A percentile compares a stretch with the other conserved stretches of the same genome.
Conservation (phyloP, 1,140 invertebrate species). For the Drusus annulatus region DNA sequence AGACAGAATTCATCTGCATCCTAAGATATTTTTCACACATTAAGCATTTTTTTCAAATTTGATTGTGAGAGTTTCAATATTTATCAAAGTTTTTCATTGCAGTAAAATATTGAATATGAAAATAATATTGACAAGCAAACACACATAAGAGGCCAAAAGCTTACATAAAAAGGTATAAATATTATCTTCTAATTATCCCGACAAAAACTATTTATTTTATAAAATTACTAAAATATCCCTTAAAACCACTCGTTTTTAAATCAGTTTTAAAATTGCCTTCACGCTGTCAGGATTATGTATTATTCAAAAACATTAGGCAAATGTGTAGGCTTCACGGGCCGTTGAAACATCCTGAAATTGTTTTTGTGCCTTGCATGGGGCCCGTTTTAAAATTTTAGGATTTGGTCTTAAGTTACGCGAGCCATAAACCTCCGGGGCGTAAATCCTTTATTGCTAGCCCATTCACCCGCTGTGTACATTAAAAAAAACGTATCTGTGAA, state of each 20-base stretch:
- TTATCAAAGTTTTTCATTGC: too few relatives aligned
- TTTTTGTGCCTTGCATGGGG: constrained; percentile 8
- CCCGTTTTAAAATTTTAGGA: constrained; percentile 34
- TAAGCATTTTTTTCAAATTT: too few relatives aligned
- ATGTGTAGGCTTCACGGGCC: not conserved
- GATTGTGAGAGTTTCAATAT: too few relatives aligned
- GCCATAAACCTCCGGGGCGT: constrained; percentile 22
- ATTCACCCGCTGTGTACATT: constrained; percentile 5
- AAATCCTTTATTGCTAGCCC: constrained; percentile 25
- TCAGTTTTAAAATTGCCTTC: constrained; percentile 28
- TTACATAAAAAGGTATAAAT: too few relatives aligned
- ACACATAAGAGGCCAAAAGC: too few relatives aligned
- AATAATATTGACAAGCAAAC: too few relatives aligned
- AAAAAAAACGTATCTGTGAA: constrained; percentile 29
- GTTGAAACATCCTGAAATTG: not conserved
- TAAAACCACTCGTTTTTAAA: constrained; percentile 19
- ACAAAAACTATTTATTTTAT: too few relatives aligned
- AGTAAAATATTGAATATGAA: too few relatives aligned
- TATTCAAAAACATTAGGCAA: constrained; percentile 8
- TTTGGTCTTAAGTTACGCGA: constrained; percentile 11
- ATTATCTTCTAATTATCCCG: too few relatives aligned
- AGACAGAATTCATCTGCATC: too few relatives aligned
- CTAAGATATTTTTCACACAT: too few relatives aligned
- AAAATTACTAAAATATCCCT: too few relatives aligned
- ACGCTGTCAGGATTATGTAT: constrained; percentile 3